phyloP scores from a whole-genome alignment of 64 coral and sea anemone genomes.

The Astreopora myriophthalma region DNA sequence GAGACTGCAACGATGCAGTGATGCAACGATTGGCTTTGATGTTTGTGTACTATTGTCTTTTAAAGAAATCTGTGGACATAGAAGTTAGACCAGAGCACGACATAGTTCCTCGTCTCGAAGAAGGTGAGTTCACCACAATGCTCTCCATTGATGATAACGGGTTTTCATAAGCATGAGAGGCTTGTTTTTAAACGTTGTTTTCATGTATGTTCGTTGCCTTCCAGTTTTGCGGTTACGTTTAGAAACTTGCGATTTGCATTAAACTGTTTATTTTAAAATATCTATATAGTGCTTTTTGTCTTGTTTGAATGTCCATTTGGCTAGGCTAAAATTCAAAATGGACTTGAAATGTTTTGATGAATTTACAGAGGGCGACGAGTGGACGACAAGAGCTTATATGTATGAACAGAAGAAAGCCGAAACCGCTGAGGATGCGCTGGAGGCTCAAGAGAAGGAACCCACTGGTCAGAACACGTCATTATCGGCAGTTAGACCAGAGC shows the following conservation, averaged over 20 bases:
- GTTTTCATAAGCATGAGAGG: too few species aligned
- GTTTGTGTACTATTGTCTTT: too few species aligned
- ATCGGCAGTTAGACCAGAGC: constrained; percentile 43
- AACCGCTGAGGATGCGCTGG: constrained; percentile 42
- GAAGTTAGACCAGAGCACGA: constrained; percentile 87
- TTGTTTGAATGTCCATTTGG: not conserved
- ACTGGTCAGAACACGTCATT: constrained; percentile 34
- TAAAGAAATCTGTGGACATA: constrained; percentile 55
- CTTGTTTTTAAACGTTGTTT: too few species aligned
- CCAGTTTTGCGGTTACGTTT: too few species aligned
- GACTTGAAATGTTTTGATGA: not conserved
- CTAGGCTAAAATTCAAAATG: not conserved
- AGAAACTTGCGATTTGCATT: too few species aligned
- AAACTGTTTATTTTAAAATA: too few species aligned
- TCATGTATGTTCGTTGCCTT: too few species aligned
- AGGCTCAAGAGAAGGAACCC: constrained; percentile 55
- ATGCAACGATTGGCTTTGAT: too few species aligned
- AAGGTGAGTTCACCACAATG: constrained; percentile 31
- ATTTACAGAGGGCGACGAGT: constrained; percentile 57
- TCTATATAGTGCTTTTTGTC: not conserved
- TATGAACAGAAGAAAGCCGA: not conserved
- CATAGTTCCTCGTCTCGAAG: constrained; percentile 82
- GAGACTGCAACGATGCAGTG: too few species aligned
- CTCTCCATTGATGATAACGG: too few species aligned
- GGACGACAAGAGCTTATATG: not conserved